A percentile compares a stretch with the other conserved stretches of the same genome.
Conservation (phyloP, 2,888 invertebrate species). For the Encarsia formosa region DNA sequence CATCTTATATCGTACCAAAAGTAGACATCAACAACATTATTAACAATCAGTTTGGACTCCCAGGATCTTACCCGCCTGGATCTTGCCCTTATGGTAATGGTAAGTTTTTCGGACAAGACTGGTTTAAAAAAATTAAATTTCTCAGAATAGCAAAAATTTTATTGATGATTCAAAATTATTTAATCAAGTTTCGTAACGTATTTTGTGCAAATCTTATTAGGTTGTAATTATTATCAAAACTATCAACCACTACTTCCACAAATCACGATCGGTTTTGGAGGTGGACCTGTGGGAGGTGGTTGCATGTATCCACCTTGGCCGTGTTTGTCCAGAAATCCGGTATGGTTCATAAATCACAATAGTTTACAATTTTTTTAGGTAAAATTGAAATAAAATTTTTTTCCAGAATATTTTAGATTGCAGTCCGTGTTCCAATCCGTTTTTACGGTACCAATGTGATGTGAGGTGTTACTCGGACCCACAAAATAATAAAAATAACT, state of each 20-base stretch:
- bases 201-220: too few relatives aligned
- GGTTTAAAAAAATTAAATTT: too few relatives aligned
- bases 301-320: conserved; percentile 32
- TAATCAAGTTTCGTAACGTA: too few relatives aligned
- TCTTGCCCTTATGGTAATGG: not conserved
- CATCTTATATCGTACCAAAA: conserved; percentile 21
- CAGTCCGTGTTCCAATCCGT: conserved; percentile 34
- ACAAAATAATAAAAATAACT: not conserved
- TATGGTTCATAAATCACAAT: conserved; percentile 6
- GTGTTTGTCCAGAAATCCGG: conserved; percentile 31
- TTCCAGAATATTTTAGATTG: conserved; percentile 27
- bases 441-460: conserved; percentile 36
- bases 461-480: conserved; percentile 30
- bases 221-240: conserved; percentile 14
- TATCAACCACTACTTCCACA: conserved; percentile 30
- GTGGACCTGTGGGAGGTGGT: conserved; percentile 24
- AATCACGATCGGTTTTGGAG: conserved; percentile 29
- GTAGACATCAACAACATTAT: conserved; percentile 32
- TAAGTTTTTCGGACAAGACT: not conserved
- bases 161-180: too few relatives aligned
- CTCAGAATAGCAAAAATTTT: too few relatives aligned
- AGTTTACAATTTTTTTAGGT: not conserved
- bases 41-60: conserved; percentile 14
- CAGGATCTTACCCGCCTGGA: not conserved
- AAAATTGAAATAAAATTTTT: not conserved